These are phyloP conservation scores for Hydrozoanthus gracilis DNA, from an alignment of 92 coral and sea anemone genomes.

Conservation along the genomic window DNA sequence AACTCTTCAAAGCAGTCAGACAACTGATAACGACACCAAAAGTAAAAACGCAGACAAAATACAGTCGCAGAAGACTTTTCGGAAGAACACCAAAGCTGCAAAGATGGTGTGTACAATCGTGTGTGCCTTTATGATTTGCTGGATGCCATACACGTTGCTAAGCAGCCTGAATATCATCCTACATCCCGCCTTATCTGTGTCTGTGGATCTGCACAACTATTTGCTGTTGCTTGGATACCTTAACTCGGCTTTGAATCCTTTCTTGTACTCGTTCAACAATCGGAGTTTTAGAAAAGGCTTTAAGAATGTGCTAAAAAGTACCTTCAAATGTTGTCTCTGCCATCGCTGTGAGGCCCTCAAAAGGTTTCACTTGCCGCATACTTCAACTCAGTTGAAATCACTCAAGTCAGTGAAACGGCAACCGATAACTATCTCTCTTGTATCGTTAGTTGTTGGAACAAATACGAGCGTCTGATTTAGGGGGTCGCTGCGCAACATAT, in stretches of 20 bases:
- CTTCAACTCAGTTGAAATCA: not conserved
- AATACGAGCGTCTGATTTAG: not conserved
- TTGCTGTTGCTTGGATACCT: constrained; percentile 82
- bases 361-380: not conserved
- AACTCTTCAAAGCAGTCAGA: not conserved
- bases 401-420: not conserved
- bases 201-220: constrained; percentile 40
- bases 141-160: constrained; percentile 83
- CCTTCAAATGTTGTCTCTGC: constrained; percentile 1
- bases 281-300: constrained; percentile 77
- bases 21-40: not conserved
- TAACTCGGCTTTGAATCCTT: constrained; percentile 90
- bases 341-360: not conserved
- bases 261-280: constrained; percentile 88
- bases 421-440: constrained; percentile 8
- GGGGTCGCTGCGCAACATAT: not conserved
- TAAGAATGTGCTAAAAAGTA: constrained; percentile 51
- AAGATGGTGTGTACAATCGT: constrained; percentile 76
- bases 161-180: constrained; percentile 55
- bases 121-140: constrained; percentile 77
- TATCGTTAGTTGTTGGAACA: not conserved
- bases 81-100: constrained; percentile 77
- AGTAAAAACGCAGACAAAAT: not conserved
- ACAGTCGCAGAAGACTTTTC: constrained; percentile 59
- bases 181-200: constrained; percentile 20